These are phyloP conservation scores for Pristionchus mayeri DNA, from an alignment of 2,888 invertebrate species.

Conservation along the genomic window DNA sequence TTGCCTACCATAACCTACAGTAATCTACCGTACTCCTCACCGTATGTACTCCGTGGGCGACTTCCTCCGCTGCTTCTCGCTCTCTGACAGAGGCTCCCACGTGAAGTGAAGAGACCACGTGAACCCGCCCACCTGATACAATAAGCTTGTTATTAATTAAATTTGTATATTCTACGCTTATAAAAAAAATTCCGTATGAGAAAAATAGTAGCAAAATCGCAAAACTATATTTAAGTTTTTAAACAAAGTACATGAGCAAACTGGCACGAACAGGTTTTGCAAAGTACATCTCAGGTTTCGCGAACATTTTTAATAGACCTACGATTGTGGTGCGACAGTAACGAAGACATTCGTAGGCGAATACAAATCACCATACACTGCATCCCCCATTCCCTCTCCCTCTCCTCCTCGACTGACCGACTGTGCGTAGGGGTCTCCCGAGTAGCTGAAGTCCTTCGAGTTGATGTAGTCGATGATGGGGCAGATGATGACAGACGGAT, in stretches of 20 bases:
- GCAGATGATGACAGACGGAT: slow-evolving; percentile 87
- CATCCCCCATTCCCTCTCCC: background rate
- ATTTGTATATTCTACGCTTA: no score
- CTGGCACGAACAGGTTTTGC: no score
- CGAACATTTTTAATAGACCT: no score
- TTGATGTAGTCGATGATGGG: slow-evolving; percentile 96
- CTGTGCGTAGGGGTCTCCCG: slow-evolving; percentile 56
- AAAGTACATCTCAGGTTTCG: no score
- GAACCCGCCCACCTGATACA: slow-evolving; percentile 76
- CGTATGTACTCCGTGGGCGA: slow-evolving; percentile 58
- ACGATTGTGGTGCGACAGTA: no score
- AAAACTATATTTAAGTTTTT: no score
- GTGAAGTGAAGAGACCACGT: slow-evolving; percentile 79
- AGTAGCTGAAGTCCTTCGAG: slow-evolving; percentile 86
- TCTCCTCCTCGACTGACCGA: slow-evolving; percentile 48
- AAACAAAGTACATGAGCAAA: no score
- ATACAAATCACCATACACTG: background rate
- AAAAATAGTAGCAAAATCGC: no score
- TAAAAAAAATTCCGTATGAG: no score
- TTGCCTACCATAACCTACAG: no score
- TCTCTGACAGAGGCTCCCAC: slow-evolving; percentile 83
- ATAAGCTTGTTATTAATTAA: no score
- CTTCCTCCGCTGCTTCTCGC: slow-evolving; percentile 80
- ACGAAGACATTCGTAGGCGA: no score
- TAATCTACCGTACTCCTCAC: slow-evolving; percentile 29